Evolutionary conservation across 2,888 invertebrate genomes (phyloP).

Genomic region (Tridacna gigas): DNA sequence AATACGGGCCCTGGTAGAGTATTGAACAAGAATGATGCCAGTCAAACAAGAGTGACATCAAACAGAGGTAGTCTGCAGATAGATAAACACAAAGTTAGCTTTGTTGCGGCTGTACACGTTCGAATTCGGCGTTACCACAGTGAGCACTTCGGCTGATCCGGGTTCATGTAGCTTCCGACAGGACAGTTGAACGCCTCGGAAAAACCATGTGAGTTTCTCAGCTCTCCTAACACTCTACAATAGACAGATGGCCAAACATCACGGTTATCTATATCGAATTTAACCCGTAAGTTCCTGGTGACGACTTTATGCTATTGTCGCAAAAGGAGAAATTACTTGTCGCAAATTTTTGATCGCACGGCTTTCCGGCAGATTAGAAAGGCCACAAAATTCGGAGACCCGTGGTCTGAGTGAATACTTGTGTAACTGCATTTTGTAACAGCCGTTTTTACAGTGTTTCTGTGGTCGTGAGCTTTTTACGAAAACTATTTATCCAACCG

Average conservation of each 20-base stretch:
- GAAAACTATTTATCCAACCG: no score
- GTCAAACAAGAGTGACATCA: background rate
- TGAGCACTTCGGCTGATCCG: constrained; percentile 50
- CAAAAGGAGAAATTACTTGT: background rate
- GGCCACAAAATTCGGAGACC: no score
- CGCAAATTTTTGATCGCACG: no score
- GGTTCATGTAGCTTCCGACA: constrained; percentile 74
- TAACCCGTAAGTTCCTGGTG: background rate
- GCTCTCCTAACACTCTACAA: constrained; percentile 78
- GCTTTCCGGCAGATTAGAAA: no score
- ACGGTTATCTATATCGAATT: background rate
- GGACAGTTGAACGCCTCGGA: constrained; percentile 74
- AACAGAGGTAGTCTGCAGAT: background rate
- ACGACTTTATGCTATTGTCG: background rate
- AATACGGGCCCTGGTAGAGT: background rate
- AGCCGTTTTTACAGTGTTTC: no score
- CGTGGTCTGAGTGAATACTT: no score
- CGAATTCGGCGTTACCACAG: constrained; percentile 10
- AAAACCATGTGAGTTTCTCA: constrained; percentile 75
- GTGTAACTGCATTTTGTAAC: no score
- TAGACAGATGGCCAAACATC: background rate
- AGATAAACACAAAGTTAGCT: background rate
- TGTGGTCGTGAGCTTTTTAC: no score
- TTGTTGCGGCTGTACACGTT: background rate
- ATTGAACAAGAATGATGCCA: background rate